Conservation (phyloP, 2,797 vertebrate species). For the Lepilemur septentrionalis region DNA sequence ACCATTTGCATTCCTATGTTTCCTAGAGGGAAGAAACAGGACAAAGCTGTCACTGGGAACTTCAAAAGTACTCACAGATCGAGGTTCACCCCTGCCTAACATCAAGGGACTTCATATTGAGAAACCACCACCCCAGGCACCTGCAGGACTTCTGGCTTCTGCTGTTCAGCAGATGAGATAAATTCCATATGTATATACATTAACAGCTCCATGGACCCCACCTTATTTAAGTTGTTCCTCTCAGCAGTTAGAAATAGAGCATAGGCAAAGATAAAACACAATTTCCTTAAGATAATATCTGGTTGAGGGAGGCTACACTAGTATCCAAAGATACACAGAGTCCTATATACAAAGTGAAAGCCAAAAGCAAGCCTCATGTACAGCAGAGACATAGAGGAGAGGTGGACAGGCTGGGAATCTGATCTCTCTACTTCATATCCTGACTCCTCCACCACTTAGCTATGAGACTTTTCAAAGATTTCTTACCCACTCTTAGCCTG, state of each 20-base stretch:
- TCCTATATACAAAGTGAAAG: background rate
- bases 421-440: background rate
- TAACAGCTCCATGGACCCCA: background rate
- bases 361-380: background rate
- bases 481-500: background rate
- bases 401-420: background rate
- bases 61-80: too few species aligned
- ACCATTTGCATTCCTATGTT: background rate
- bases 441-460: background rate
- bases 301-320: background rate
- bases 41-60: background rate
- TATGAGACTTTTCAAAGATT: background rate
- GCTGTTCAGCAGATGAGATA: background rate
- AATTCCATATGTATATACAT: rapidly evolving
- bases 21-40: background rate
- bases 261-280: background rate
- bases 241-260: background rate
- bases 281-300: background rate
- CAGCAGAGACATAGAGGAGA: background rate
- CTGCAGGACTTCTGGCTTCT: background rate
- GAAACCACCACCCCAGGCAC: background rate
- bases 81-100: background rate
- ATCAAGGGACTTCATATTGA: background rate
- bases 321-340: background rate
- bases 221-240: background rate